A percentile compares a stretch with the other conserved stretches of the same genome.
These are phyloP conservation scores for Octonoba sinensis DNA, from an alignment of 2,888 invertebrate species.

Conservation along the genomic window DNA sequence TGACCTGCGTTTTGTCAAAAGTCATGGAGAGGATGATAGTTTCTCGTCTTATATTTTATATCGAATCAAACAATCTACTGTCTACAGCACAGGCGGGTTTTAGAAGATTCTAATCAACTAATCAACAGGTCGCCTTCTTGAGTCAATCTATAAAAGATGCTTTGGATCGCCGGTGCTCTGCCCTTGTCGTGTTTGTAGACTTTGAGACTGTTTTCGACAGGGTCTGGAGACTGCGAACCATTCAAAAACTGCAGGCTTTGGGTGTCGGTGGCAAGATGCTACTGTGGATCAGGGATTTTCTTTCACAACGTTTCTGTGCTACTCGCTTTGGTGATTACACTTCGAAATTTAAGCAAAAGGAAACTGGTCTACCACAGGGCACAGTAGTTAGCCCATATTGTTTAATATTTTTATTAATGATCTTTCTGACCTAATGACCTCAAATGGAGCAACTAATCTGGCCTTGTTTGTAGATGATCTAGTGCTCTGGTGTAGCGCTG, in stretches of 20 bases:
- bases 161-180: constrained; percentile 5
- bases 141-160: constrained; percentile 15
- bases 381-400: background rate
- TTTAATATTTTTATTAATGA: constrained; percentile 8
- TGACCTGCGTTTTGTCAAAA: background rate
- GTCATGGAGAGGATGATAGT: constrained; percentile 4
- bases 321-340: constrained; percentile 4
- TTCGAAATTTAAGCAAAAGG: background rate
- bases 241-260: constrained; percentile 10
- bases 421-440: background rate
- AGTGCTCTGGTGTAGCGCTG: background rate
- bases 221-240: constrained; percentile 4
- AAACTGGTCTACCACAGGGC: background rate
- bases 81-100: constrained; percentile 5
- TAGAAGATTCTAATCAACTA: background rate
- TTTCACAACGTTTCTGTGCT: constrained; percentile 11
- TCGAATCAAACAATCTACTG: constrained; percentile 12
- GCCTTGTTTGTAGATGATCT: constrained; percentile 1
- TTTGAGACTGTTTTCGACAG: constrained; percentile 19
- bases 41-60: background rate
- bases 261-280: background rate
- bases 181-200: constrained; percentile 12
- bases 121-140: constrained; percentile 3
- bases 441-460: background rate
- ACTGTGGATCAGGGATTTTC: constrained; percentile 5